Evolutionary conservation across 2,113 vertebrate genomes (phyloP).

Genomic region (Ochotona princeps): DNA sequence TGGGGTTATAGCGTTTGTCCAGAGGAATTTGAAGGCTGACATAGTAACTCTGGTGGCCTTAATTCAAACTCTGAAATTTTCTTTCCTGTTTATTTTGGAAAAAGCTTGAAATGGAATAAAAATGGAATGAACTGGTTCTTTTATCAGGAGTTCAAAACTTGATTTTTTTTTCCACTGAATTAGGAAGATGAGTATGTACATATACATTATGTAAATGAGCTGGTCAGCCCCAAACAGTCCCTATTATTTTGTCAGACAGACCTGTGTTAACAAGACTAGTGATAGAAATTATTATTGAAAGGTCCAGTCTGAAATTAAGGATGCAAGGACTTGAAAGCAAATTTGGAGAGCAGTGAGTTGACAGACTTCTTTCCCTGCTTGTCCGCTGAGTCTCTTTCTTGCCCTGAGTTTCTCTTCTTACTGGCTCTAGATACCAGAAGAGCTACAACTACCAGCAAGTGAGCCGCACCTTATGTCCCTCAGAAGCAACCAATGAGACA

Average conservation of each 20-base stretch:
- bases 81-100: neutral
- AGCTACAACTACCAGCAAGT: slow-evolving; percentile 91
- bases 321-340: neutral
- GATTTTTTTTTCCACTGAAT: neutral
- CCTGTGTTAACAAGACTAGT: no score
- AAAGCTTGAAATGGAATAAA: neutral
- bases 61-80: neutral
- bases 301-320: slow-evolving; percentile 19
- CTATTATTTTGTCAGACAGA: neutral
- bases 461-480: slow-evolving; percentile 89
- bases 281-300: neutral
- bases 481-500: slow-evolving; percentile 83
- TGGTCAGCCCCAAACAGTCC: neutral
- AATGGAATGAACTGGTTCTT: neutral
- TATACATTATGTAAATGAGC: neutral
- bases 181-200: neutral
- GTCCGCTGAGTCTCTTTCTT: neutral
- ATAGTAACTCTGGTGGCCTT: neutral
- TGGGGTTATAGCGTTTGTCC: neutral
- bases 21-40: neutral
- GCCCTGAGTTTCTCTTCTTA: neutral
- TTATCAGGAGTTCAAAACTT: neutral
- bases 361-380: neutral
- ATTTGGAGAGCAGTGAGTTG: neutral
- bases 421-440: slow-evolving; percentile 83